These are phyloP conservation scores for Gobiocypris rarus DNA, from an alignment of 2,113 vertebrate species.

Conservation along the genomic window DNA sequence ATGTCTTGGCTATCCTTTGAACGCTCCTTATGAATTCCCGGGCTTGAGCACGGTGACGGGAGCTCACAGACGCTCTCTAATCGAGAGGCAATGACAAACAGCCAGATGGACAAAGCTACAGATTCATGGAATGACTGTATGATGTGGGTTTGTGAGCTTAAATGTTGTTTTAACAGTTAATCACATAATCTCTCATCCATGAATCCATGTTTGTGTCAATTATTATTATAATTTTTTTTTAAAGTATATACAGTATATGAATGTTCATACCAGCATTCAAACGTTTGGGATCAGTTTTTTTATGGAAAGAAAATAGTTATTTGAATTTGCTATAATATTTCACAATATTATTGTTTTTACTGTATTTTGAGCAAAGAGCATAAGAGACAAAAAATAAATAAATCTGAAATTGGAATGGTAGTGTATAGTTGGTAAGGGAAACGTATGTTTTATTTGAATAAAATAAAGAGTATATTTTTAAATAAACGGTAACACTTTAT, in stretches of 20 bases:
- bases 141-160: conserved; percentile 21
- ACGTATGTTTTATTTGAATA: neutral
- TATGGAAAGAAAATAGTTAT: no score
- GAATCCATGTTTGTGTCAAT: neutral
- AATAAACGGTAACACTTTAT: no score
- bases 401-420: no score
- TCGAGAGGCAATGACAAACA: conserved; percentile 56
- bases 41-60: conserved; percentile 40
- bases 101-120: conserved; percentile 58
- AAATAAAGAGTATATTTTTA: neutral
- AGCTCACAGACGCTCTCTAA: conserved; percentile 62
- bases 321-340: no score
- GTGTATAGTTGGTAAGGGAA: neutral
- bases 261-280: neutral
- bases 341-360: neutral
- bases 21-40: conserved; percentile 9
- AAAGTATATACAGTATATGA: no score
- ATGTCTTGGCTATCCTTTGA: conserved; percentile 18
- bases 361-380: neutral
- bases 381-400: no score
- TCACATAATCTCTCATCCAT: conserved; percentile 15
- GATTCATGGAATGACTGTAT: conserved; percentile 67
- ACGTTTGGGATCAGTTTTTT: neutral
- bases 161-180: conserved; percentile 61
- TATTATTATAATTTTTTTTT: no score